phyloP scores from a whole-genome alignment of 1,140 invertebrate genomes.

The roundworm (Caenorhabditis elegans) region WBcel235 BX284606.5:12675501-12676000 shows the following conservation, averaged over 20 bases:
- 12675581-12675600: neutral
- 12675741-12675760: conserved; percentile 22
- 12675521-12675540: neutral
- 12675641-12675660: neutral
- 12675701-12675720: neutral
- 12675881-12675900: neutral
- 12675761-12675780: neutral
- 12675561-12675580: conserved; percentile 1
- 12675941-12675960: neutral
- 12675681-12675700: conserved; percentile 20
- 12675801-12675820: neutral
- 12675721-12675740: neutral
- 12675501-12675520: neutral
- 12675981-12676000: no score
- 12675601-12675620: conserved; percentile 6
- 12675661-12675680: neutral
- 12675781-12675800: conserved; percentile 18
- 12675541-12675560: conserved; percentile 4
- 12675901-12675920: neutral
- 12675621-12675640: conserved; percentile 15
- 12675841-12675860: conserved; percentile 21
- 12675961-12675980: no score
- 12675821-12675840: conserved; percentile 5
- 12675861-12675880: neutral
- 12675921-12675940: neutral